Percentiles rank a stretch among this genome's conserved stretches.
Conservation (phyloP, 1,140 invertebrate species). For the Condylostylus longicornis region DNA sequence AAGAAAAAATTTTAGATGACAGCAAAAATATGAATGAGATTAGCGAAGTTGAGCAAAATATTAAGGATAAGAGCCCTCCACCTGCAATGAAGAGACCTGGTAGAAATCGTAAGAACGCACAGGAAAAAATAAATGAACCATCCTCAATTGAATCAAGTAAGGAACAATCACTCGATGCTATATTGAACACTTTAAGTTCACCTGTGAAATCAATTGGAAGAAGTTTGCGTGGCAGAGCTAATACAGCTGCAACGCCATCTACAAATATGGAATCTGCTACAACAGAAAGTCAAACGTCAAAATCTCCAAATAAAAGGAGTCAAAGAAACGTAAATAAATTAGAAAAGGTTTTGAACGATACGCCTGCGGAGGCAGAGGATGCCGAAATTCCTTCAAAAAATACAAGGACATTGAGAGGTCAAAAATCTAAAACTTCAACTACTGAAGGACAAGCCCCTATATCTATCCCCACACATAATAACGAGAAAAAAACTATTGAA, state of each 20-base stretch:
- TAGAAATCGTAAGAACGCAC: conserved; percentile 3
- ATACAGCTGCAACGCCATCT: not conserved
- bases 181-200: too few species aligned
- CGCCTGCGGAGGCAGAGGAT: conserved; percentile 2
- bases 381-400: too few species aligned
- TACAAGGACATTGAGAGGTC: too few species aligned
- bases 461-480: conserved; percentile 13
- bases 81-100: not conserved
- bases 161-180: not conserved
- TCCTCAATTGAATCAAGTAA: not conserved
- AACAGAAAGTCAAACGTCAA: conserved; percentile 6
- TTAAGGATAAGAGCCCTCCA: not conserved
- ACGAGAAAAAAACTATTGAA: too few species aligned
- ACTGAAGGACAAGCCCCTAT: conserved; percentile 5
- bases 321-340: not conserved
- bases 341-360: conserved; percentile 9
- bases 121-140: conserved; percentile 1
- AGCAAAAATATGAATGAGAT: not conserved
- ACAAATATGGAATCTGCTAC: not conserved
- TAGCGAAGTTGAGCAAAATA: not conserved
- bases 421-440: not conserved
- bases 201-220: conserved; percentile 3
- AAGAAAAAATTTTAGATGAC: not conserved
- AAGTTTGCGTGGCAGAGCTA: conserved; percentile 3
- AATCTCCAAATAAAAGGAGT: conserved; percentile 1